Conservation (phyloP, 1,140 invertebrate species). For the Drosophila jambulina region DNA sequence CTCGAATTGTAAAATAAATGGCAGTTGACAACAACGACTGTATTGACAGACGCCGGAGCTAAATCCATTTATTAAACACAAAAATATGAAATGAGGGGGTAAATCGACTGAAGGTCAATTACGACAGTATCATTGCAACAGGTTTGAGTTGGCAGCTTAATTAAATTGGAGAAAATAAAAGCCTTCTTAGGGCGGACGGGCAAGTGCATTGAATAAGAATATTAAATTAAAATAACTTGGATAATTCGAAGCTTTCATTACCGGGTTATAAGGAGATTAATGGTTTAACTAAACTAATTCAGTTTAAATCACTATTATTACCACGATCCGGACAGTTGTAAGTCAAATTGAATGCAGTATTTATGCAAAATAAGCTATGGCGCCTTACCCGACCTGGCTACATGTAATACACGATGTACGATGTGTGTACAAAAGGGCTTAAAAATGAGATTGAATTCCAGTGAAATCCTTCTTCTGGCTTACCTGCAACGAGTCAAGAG, state of each 20-base stretch:
- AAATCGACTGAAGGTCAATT: slow-evolving; percentile 2
- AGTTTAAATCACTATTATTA: slow-evolving; percentile 8
- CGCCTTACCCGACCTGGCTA: background rate
- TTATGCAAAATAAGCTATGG: slow-evolving; percentile 2
- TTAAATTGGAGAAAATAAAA: slow-evolving; percentile 7
- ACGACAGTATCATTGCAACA: background rate
- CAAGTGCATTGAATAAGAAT: background rate
- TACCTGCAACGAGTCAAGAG: slow-evolving; percentile 35
- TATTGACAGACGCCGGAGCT: slow-evolving; percentile 1
- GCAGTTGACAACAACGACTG: slow-evolving; percentile 1
- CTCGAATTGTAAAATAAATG: slow-evolving; percentile 19
- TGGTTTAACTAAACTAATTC: background rate
- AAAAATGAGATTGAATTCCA: background rate
- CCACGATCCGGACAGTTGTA: background rate
- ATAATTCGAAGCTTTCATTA: slow-evolving; percentile 9
- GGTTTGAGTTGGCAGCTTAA: slow-evolving; percentile 6
- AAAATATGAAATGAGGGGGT: slow-evolving; percentile 4
- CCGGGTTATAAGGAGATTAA: slow-evolving; percentile 4
- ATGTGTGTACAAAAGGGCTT: background rate
- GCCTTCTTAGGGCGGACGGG: background rate
- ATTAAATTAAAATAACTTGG: background rate
- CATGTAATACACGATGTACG: background rate
- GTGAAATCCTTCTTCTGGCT: slow-evolving; percentile 1
- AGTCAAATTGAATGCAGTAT: background rate
- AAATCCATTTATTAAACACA: slow-evolving; percentile 8